Percentiles rank a stretch among this genome's conserved stretches.
Conservation (phyloP, 2,888 invertebrate genomes). For the Eupithecia inturbata region DNA sequence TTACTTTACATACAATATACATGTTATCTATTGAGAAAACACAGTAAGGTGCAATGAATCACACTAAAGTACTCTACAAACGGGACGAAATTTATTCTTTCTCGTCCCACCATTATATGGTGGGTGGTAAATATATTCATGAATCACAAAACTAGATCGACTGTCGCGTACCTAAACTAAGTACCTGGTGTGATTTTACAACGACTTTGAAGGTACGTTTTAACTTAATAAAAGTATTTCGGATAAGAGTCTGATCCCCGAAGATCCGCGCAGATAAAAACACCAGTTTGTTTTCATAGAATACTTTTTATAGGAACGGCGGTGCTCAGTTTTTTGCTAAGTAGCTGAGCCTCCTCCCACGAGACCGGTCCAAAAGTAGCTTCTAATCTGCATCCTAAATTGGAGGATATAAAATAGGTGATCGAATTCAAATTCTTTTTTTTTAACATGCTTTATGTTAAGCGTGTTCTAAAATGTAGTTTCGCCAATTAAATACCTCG, state of each 20-base stretch:
- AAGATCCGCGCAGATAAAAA: conserved; percentile 41
- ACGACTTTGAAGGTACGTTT: conserved; percentile 37
- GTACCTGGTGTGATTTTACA: conserved; percentile 31
- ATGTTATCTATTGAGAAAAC: background rate
- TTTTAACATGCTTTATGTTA: background rate
- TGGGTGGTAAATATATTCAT: background rate
- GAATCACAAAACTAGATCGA: background rate
- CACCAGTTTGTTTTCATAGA: conserved; percentile 42
- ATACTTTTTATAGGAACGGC: conserved; percentile 29
- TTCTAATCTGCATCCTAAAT: conserved; percentile 1
- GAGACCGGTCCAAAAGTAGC: background rate
- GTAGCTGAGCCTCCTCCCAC: background rate
- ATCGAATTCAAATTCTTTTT: conserved; percentile 1
- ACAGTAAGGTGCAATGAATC: background rate
- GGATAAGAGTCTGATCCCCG: conserved; percentile 31
- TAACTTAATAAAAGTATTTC: conserved; percentile 44
- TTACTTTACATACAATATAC: background rate
- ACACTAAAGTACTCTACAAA: background rate
- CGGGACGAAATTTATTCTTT: background rate
- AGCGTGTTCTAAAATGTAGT: background rate
- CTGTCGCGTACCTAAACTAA: background rate
- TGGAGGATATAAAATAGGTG: background rate
- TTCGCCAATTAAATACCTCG: background rate
- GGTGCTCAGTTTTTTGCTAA: conserved; percentile 26
- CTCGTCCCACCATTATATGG: background rate